Conservation (phyloP, 1,140 invertebrate genomes). For the Drosophila sechellia region DNA sequence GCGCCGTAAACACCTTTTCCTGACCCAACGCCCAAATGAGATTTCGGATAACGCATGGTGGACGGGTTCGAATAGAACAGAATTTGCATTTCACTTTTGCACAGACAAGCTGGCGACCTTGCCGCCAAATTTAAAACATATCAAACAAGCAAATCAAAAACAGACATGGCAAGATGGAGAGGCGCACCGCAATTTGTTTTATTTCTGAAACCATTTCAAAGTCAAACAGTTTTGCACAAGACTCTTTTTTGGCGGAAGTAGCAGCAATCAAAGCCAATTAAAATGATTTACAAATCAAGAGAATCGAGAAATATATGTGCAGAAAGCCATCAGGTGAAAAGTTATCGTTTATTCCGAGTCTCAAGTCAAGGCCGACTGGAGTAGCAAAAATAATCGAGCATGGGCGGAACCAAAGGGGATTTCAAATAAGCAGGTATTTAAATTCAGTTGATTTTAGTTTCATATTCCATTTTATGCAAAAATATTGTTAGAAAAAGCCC, state of each 20-base stretch:
- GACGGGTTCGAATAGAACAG: slow-evolving; percentile 10
- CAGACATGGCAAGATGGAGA: slow-evolving; percentile 44
- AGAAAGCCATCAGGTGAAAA: slow-evolving; percentile 38
- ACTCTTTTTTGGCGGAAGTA: slow-evolving; percentile 39
- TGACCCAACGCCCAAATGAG: background rate
- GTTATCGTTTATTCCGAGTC: slow-evolving; percentile 27
- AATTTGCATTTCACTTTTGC: slow-evolving; percentile 60
- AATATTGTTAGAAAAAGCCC: background rate
- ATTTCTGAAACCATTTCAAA: slow-evolving; percentile 43
- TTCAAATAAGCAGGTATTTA: background rate
- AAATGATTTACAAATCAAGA: slow-evolving; percentile 46
- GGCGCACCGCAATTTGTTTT: slow-evolving; percentile 29
- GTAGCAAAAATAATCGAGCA: slow-evolving; percentile 12
- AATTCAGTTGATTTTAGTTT: too few relatives aligned
- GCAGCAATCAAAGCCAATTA: slow-evolving; percentile 49
- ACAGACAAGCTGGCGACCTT: slow-evolving; percentile 52
- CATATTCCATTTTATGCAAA: too few relatives aligned
- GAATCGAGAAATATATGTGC: slow-evolving; percentile 28
- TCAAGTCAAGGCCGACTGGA: slow-evolving; percentile 32
- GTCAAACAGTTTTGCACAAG: slow-evolving; percentile 46
- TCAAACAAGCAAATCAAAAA: slow-evolving; percentile 74
- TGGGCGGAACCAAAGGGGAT: background rate
- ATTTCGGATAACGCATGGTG: slow-evolving; percentile 9
- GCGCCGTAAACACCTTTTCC: slow-evolving; percentile 23
- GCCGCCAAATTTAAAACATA: slow-evolving; percentile 65